A percentile compares a stretch with the other conserved stretches of the same genome.
Conservation (phyloP, 1,140 invertebrate genomes). For the Pseudomyrmex cubaensis region DNA sequence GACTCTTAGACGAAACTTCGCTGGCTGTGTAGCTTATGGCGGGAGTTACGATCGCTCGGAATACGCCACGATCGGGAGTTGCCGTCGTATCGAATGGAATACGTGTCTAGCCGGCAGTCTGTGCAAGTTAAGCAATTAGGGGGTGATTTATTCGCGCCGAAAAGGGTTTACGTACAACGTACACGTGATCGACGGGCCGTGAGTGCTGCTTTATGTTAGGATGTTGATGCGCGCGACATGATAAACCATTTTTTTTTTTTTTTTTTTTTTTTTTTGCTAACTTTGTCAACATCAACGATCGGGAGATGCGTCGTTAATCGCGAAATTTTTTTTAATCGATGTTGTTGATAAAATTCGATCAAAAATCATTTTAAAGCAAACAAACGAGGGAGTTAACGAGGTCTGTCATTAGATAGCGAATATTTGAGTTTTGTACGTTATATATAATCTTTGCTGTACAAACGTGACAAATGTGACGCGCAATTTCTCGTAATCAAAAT, state of each 20-base stretch:
- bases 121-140: background rate
- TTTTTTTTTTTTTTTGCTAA: no score
- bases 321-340: background rate
- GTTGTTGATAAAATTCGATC: background rate
- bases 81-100: background rate
- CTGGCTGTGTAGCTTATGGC: background rate
- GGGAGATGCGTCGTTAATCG: background rate
- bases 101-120: background rate
- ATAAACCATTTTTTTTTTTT: no score
- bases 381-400: background rate
- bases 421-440: no score
- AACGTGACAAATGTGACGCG: background rate
- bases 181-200: background rate
- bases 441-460: background rate
- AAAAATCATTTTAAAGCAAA: no score
- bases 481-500: background rate
- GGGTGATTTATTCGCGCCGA: conserved; percentile 20
- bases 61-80: background rate
- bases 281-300: background rate
- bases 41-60: conserved; percentile 8
- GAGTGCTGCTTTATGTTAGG: background rate
- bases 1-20: conserved; percentile 50
- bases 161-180: background rate
- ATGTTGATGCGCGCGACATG: no score
- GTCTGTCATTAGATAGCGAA: no score